Evolutionary conservation across 2,888 invertebrate species (phyloP), one percentile per base, ranked within the genome.

Genomic region (Ceriagrion tenellum): DNA sequence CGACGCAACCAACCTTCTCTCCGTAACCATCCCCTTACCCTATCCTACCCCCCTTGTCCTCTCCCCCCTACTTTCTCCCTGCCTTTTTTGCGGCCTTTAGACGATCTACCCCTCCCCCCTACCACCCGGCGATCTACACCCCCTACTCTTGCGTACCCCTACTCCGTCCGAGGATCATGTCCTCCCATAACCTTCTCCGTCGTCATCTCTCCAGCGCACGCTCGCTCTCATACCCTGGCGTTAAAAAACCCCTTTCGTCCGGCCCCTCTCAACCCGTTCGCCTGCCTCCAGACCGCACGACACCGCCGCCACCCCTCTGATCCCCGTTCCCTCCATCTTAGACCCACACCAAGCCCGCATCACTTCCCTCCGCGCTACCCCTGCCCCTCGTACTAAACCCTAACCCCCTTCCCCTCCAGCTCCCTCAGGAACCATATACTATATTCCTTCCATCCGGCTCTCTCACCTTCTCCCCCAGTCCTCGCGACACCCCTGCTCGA

Each of bases 141-240:
- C 35, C 81, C 13, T 59, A 18, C 81, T 16, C 35, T 35, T 35
- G 13, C 30, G 30, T 26, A 30, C 35, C 35, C 35, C 81, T 59
- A 35, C 35, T 18, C 35, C 81, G 35, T 0, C 81, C 35, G 3
- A 81, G 81, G 35, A 81, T 81, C 30, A 35, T 81, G 13, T 81
- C 81, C 81, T 81, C 81, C 81, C 81, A 81, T 35, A 81, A 81
- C 81, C 81, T 81, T 18, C 81, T 81, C 30, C 81, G 81, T 35
- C 81, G 81, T 30, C 81, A 81, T 81, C 35, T 81, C 35, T 35
- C 81, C 26, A 8, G 26, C 69, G 69, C 69, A 26, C 69, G n/a
- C 69, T 69, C 26, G n/a, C n/a, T 69, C n/a, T 20, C 59, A 59
- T 20, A 20, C 69, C n/a, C 69, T 23, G 69, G n/a, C 69, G 69